Evolutionary conservation across 2,888 invertebrate genomes (phyloP), one percentile per base, ranked within the genome.

Genomic region (Chrysolina oricalcia): DNA sequence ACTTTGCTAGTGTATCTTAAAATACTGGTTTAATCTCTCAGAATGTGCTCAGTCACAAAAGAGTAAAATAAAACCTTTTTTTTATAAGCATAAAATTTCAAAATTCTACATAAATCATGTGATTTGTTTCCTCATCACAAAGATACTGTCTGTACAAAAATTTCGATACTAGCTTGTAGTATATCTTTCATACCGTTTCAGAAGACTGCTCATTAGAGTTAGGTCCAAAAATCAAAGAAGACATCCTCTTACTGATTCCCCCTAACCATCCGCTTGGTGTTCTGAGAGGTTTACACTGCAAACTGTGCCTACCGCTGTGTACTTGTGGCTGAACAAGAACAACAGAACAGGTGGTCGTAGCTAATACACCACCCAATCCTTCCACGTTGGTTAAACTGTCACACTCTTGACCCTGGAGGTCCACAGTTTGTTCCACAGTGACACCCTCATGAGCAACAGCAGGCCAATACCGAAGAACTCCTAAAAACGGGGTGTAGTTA

Each of bases 281-380:
- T 59, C 93, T 92, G 35, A 96, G 89, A 2, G 93, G 92, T 75
- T 93, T 91, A 81, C 94, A 94, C 0, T 89, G 87, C 70, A 96
- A 91, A 3, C 91, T 91, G 82, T 94, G 93, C 40, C 95, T 92
- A 0, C 95, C 95, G 75, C 92, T 92, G 81, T 89, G 86, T 67
- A 90, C 72, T 78, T 93, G 91, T 10, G 93, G 90, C 80, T 93
- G 92, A 5, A 96, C 90, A 35, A 95, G 89, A 0, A 96, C 93
- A 41, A 97, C 91, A 0, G 96, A 96, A 85, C 97, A 96, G 0
- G 98, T 97, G 0, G 98, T 98, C 13, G 98, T 98, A 0, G 96
- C 96, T 66, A 98, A 90, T 81, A 98, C 91, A 84, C 96, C 94
- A 0, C 96, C 96, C 65, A 93, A 91, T 0, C 93, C 92, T 68